Evolutionary conservation across 2,888 invertebrate species (phyloP), one percentile per base, ranked within the genome.

Genomic region (Drosophila rubida): DNA sequence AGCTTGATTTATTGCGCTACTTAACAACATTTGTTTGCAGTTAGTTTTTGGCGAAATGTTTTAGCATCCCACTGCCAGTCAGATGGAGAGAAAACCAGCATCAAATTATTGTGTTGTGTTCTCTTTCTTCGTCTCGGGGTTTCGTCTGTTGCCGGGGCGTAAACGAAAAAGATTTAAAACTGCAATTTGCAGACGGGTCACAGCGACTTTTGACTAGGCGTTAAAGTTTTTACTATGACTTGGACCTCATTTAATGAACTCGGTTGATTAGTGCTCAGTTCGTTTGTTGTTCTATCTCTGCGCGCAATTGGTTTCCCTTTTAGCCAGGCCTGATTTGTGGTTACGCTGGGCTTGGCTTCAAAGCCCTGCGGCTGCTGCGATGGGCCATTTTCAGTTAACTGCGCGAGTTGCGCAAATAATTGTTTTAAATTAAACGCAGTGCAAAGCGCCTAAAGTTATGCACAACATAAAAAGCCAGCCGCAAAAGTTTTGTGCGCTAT

Each of bases 371-470:
- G 55, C 53, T 19, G 23, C 25, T 22, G 35, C 7, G n/a, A 41
- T 19, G 16, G 41, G 35, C 65, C 70, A 69, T 48, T 64, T 54
- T 57, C 61, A 69, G 68, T 53, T 32, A 35, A 44, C 62, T 53
- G 55, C 22, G 25, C n/a, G 27, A 46, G 16, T 14, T 65, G 69
- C 70, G 68, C 67, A 86, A 83, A 86, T 88, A 88, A 83, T 83
- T 83, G 88, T 88, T 83, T 88, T 88, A 84, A 83, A 83, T 83
- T 83, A 83, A 88, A 81, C 81, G 65, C 81, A 83, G 70, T 69
- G 83, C 73, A 67, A 80, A 65, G 39, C 74, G 80, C 81, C 87
- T 71, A 66, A 78, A 80, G 88, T 78, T 80, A 75, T 83, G 75
- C 81, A 58, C 59, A 79, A 50, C 76, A 75, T 37, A 81, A 62